Conservation (phyloP, 2,888 invertebrate species). For the Heliconius cydno region DNA sequence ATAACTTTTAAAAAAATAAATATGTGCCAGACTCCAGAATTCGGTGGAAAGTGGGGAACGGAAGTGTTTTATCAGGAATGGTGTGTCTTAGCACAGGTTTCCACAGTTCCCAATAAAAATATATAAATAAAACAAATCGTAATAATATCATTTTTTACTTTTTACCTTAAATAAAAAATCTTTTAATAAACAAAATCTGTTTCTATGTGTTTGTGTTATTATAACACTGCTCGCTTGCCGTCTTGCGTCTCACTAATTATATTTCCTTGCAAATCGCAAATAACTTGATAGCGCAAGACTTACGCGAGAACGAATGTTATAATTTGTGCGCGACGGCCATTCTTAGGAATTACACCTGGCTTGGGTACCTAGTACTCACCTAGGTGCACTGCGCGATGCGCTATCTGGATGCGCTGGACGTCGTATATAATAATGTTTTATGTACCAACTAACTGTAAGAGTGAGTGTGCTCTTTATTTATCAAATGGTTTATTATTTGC, state of each 20-base stretch:
- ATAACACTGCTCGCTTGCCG: background rate
- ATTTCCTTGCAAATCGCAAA: conserved; percentile 33
- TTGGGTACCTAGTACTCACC: background rate
- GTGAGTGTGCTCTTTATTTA: background rate
- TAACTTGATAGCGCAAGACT: conserved; percentile 38
- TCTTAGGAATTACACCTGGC: conserved; percentile 38
- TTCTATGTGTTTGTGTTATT: background rate
- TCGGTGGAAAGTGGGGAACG: too few species aligned
- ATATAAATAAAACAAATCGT: background rate
- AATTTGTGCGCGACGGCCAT: conserved; percentile 36
- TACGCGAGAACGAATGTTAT: conserved; percentile 34
- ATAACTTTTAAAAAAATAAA: background rate
- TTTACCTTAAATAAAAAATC: background rate
- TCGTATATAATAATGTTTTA: conserved; percentile 26
- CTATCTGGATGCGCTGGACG: conserved; percentile 31
- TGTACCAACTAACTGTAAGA: conserved; percentile 13
- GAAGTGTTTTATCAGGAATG: too few species aligned
- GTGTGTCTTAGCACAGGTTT: too few species aligned
- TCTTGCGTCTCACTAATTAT: conserved; percentile 24
- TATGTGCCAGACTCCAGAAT: too few species aligned
- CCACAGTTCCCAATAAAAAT: background rate
- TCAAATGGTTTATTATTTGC: background rate
- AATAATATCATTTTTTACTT: background rate
- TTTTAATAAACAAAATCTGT: background rate
- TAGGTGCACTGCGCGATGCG: conserved; percentile 12